Conservation (phyloP, 2,888 invertebrate genomes). For the Slavum lentiscoides region DNA sequence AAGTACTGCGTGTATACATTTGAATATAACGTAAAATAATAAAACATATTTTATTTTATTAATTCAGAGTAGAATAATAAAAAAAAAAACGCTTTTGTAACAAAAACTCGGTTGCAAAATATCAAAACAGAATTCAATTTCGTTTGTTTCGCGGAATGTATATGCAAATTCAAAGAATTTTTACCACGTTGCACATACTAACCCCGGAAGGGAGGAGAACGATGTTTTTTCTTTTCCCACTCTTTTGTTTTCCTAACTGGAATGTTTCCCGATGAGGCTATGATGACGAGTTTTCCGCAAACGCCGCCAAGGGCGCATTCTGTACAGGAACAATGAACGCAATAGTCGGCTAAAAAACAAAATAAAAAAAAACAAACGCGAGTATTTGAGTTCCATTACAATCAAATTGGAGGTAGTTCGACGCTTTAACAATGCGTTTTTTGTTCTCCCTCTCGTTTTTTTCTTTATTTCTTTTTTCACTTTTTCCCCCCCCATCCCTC, state of each 20-base stretch:
- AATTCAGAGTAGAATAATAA: too few species aligned
- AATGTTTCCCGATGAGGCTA: neutral
- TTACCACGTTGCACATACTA: neutral
- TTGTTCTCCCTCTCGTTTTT: neutral
- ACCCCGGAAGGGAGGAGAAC: neutral
- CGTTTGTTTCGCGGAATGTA: neutral
- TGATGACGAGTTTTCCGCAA: neutral
- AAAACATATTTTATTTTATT: too few species aligned
- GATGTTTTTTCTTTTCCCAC: neutral
- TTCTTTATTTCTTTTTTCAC: neutral
- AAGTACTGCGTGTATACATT: too few species aligned
- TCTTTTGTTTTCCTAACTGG: conserved; percentile 23
- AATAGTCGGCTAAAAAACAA: conserved; percentile 20
- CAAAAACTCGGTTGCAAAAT: neutral
- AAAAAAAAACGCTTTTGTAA: neutral
- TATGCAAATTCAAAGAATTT: neutral
- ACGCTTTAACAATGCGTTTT: conserved; percentile 13
- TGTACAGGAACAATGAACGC: neutral
- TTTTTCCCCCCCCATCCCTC: too few species aligned
- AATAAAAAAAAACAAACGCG: neutral
- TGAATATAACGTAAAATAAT: too few species aligned
- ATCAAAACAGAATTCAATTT: neutral
- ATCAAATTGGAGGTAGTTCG: conserved; percentile 40
- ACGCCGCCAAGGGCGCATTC: neutral
- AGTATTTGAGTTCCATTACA: conserved; percentile 24